Evolutionary conservation across 2,888 invertebrate genomes (phyloP), one percentile per base, ranked within the genome.

Genomic region (Odontocolon sp.): DNA sequence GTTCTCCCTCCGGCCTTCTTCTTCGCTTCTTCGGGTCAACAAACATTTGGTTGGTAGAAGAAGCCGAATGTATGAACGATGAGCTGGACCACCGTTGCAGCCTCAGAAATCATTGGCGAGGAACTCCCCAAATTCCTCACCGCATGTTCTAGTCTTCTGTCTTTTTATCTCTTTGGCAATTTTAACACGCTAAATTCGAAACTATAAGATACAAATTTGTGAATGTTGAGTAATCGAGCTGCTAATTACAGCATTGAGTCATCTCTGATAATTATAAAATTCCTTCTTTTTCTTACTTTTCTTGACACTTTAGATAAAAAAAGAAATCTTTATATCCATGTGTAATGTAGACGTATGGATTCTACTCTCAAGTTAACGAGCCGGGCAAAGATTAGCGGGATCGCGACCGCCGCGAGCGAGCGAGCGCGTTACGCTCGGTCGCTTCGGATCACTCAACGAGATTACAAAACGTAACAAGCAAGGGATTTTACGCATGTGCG

Each of bases 401-500:
- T 76, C 66, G 57, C 59, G 69, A 74, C 56, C 36, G 47, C 69
- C 56, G 45, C 50, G 28, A 50, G 52, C 57, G 14, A 45, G 45
- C 11, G 26, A n/a, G 16, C 6, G 14, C 54, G 28, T 47, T 28
- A 63, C 67, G 76, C 71, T 56, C 68, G 77, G 69, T 69, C 75
- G 77, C 78, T 75, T 52, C 79, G 81, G 80, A 77, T 76, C 73
- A 73, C 69, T 76, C 81, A 72, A 68, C 77, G 78, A 81, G 86
- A 86, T 86, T 86, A 86, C 85, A 83, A 84, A 85, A 87, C 83
- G 84, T 84, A 87, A 85, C 84, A 81, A 85, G 82, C 86, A 83
- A 76, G 79, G 82, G 86, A 88, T 87, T 84, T 84, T 83, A 86
- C 86, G 88, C 87, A 86, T 84, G 88, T 86, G 87, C 82, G 80